Evolutionary conservation across 2,113 vertebrate species (phyloP).

Genomic region (Caracal caracal): DNA sequence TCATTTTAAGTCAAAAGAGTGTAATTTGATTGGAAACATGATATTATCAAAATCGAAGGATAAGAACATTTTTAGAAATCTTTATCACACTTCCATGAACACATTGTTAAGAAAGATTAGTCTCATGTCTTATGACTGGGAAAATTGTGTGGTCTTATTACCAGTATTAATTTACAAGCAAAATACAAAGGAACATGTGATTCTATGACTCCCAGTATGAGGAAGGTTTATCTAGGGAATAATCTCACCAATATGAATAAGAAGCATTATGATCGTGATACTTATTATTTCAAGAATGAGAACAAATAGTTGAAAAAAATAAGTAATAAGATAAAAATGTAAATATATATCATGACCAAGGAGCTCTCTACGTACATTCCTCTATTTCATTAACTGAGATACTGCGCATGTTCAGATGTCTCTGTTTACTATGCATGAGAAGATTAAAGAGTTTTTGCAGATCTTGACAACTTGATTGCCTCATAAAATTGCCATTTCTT

Average conservation of each 20-base stretch:
- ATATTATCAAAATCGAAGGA: background rate
- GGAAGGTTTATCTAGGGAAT: background rate
- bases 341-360: background rate
- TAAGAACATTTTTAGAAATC: conserved; percentile 27
- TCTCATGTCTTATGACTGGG: background rate
- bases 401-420: background rate
- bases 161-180: conserved; percentile 8
- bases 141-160: conserved; percentile 1
- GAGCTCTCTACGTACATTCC: rapidly evolving
- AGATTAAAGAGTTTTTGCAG: background rate
- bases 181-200: background rate
- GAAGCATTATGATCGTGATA: background rate
- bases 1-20: conserved; percentile 39
- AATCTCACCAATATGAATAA: background rate
- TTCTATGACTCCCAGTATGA: background rate
- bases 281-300: background rate
- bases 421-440: background rate
- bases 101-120: conserved; percentile 60
- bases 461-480: background rate
- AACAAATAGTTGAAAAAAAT: background rate
- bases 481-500: background rate
- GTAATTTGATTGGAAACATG: conserved; percentile 67
- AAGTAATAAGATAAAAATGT: background rate
- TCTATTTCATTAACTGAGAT: background rate
- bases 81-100: background rate